A percentile compares a stretch with the other conserved stretches of the same genome.
Evolutionary conservation across 2,797 vertebrate species (phyloP).

Genomic region (Echiichthys vipera): DNA sequence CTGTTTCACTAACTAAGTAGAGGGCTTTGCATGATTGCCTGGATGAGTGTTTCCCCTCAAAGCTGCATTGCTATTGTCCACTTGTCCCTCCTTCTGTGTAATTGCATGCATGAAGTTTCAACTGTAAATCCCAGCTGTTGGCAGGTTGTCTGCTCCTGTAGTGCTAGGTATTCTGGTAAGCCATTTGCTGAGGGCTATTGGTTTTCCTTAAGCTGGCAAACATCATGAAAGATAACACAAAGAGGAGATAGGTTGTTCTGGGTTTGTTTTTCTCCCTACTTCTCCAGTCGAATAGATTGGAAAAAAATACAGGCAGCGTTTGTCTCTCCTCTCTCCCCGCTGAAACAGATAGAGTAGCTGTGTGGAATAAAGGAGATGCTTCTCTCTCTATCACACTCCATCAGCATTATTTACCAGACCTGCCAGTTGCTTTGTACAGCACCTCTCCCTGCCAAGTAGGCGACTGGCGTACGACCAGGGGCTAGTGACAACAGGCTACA

Average conservation of each 20-base stretch:
- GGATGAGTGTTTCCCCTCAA: constrained; percentile 76
- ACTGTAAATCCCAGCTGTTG: constrained; percentile 77
- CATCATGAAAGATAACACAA: constrained; percentile 76
- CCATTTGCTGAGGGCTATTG: constrained; percentile 66
- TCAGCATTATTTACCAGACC: constrained; percentile 85
- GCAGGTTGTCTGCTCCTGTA: constrained; percentile 70
- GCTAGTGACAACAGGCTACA: constrained; percentile 87
- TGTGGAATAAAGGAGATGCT: constrained; percentile 82
- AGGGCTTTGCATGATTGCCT: constrained; percentile 73
- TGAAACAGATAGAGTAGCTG: constrained; percentile 77
- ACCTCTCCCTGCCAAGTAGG: constrained; percentile 87
- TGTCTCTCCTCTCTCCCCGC: constrained; percentile 64
- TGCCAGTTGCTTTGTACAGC: constrained; percentile 87
- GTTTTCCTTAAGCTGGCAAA: constrained; percentile 70
- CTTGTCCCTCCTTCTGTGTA: constrained; percentile 75
- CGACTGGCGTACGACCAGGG: constrained; percentile 85
- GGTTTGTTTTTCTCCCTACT: constrained; percentile 37
- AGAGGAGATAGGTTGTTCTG: constrained; percentile 61
- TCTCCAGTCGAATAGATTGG: constrained; percentile 60
- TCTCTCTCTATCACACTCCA: constrained; percentile 83
- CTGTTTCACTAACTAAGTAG: constrained; percentile 69
- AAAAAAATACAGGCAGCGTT: constrained; percentile 59
- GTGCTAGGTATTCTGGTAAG: constrained; percentile 57
- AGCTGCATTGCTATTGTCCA: constrained; percentile 74
- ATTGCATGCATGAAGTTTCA: constrained; percentile 78